A percentile compares a stretch with the other conserved stretches of the same genome.
phyloP scores from a whole-genome alignment of 23 tunicate species.

The Halocynthia aurantium region DNA sequence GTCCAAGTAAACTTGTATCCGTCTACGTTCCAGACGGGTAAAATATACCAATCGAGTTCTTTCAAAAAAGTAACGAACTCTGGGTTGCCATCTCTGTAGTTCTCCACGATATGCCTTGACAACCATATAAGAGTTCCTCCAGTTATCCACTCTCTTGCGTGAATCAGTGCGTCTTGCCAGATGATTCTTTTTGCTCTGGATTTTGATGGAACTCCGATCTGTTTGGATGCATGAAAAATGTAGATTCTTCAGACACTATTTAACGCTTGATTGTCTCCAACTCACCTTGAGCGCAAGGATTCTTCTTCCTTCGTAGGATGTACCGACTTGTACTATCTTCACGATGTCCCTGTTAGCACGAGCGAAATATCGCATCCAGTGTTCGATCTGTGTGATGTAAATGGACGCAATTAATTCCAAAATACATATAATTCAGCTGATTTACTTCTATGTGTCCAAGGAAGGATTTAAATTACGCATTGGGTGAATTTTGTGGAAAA shows the following conservation, averaged over 20 bases:
- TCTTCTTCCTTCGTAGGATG: slow-evolving; percentile 41
- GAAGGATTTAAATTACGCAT: too few species aligned
- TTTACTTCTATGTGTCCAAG: background rate
- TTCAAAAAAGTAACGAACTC: slow-evolving; percentile 23
- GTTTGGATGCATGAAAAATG: background rate
- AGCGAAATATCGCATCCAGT: slow-evolving; percentile 48
- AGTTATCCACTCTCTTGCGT: slow-evolving; percentile 84
- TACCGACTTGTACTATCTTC: slow-evolving; percentile 45
- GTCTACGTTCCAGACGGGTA: slow-evolving; percentile 90
- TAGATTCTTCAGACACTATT: background rate
- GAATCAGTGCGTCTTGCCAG: slow-evolving; percentile 82
- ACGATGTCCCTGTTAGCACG: slow-evolving; percentile 44
- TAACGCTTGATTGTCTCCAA: background rate
- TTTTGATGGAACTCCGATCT: slow-evolving; percentile 18
- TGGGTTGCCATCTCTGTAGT: slow-evolving; percentile 36
- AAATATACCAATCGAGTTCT: slow-evolving; percentile 47
- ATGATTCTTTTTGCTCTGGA: slow-evolving; percentile 25
- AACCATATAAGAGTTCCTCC: slow-evolving; percentile 76
- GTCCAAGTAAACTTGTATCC: slow-evolving; percentile 71
- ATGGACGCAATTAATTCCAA: background rate
- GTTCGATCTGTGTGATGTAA: slow-evolving; percentile 26
- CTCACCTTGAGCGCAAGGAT: slow-evolving; percentile 63
- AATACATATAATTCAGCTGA: background rate
- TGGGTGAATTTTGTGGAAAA: too few species aligned
- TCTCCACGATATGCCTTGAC: slow-evolving; percentile 37